Conservation (phyloP, 1,140 invertebrate species). For the Lasaia peninsularis region DNA sequence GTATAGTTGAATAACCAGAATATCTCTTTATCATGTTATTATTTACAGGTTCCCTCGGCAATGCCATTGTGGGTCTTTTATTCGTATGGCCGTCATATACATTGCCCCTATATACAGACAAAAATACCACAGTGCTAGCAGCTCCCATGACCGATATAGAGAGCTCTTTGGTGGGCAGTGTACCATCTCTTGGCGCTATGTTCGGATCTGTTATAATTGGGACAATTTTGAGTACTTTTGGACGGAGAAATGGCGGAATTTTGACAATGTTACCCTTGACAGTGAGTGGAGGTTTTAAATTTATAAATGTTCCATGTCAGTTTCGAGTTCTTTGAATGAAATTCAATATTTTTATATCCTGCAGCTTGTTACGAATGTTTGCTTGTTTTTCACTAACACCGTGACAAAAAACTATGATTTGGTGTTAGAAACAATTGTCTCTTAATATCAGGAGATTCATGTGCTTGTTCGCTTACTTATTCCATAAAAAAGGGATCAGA, state of each 20-base stretch:
- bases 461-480: too few species aligned
- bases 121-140: slow-evolving; percentile 34
- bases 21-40: not conserved
- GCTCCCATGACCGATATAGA: slow-evolving; percentile 47
- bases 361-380: too few species aligned
- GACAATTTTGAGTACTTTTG: slow-evolving; percentile 38
- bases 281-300: slow-evolving; percentile 31
- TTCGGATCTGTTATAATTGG: slow-evolving; percentile 39
- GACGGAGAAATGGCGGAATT: slow-evolving; percentile 47
- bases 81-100: slow-evolving; percentile 55
- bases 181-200: slow-evolving; percentile 48
- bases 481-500: too few species aligned
- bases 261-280: slow-evolving; percentile 43
- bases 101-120: slow-evolving; percentile 31
- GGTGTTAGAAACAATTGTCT: too few species aligned
- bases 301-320: not conserved
- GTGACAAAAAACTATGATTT: too few species aligned
- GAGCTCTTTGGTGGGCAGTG: slow-evolving; percentile 45
- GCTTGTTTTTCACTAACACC: too few species aligned
- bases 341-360: too few species aligned
- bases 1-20: too few species aligned
- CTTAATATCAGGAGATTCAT: too few species aligned
- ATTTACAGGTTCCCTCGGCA: slow-evolving; percentile 31
- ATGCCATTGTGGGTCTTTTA: slow-evolving; percentile 33
- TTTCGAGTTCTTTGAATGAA: too few species aligned